These are phyloP conservation scores for Ictalurus punctatus DNA, from an alignment of 2,113 vertebrate species.

Conservation along the genomic window DNA sequence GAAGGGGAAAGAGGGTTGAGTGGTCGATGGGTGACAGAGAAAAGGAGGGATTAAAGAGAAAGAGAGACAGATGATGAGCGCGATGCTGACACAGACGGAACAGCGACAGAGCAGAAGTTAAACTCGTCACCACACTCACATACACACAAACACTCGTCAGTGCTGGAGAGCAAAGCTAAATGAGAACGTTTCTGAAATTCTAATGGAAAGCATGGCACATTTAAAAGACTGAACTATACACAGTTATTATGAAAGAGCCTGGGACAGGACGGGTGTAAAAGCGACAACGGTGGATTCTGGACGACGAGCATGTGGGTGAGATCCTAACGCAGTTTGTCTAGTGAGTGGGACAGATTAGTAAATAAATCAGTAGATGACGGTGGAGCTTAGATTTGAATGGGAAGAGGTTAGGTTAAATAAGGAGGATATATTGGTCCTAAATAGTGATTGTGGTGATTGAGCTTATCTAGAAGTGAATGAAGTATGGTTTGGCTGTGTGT, in stretches of 20 bases:
- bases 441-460: not conserved
- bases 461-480: not conserved
- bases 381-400: not conserved
- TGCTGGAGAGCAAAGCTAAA: constrained; percentile 39
- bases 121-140: constrained; percentile 43
- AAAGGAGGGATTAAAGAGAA: constrained; percentile 37
- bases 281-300: not conserved
- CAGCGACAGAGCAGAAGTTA: constrained; percentile 44
- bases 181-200: constrained; percentile 34
- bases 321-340: not conserved
- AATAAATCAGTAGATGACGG: not conserved
- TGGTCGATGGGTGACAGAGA: constrained; percentile 43
- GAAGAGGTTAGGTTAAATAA: not conserved
- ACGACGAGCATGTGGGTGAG: not conserved
- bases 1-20: constrained; percentile 29
- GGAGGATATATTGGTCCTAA: not conserved
- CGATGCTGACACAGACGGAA: constrained; percentile 38
- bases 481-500: not conserved
- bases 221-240: constrained; percentile 1
- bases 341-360: not conserved
- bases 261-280: not conserved
- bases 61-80: constrained; percentile 45
- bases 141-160: not conserved
- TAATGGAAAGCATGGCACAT: constrained; percentile 36
- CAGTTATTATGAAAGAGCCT: not conserved